Evolutionary conservation across 2,113 vertebrate genomes (phyloP), one percentile per base, ranked within the genome.

Genomic region (Micronisus gabar): DNA sequence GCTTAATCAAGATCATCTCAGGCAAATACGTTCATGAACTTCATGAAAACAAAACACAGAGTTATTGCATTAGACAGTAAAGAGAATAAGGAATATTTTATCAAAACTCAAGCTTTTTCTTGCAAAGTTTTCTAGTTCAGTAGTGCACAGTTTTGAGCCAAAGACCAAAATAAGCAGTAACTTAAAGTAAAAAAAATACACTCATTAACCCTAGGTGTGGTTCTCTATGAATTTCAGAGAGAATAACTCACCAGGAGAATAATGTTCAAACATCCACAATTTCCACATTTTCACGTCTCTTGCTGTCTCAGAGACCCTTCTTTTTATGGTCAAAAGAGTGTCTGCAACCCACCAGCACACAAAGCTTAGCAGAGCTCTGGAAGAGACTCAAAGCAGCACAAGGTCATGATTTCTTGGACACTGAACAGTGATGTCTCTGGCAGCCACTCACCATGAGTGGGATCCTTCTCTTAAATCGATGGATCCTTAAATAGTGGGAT

Each of bases 391-490:
- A 63, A 26, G n/a, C 43, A 71, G 58, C 1, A 1, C 1, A 8
- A 84, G 12, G 47, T 17, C 14, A 6, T 5, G 7, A 32, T 34
- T 71, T 30, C 56, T 80, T 48, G 34, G 23, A 43, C 50, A 30
- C 10, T 38, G 47, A 50, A 36, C 21, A 58, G 18, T 7, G 20
- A 45, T 7, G 25, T 63, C 26, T 59, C 63, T 8, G 15, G 21
- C 61, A 92, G 29, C 29, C 43, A 55, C 47, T 30, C 20, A 26
- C 4, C 20, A 47, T 0, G 0, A 14, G 4, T 8, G 10, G 25
- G 25, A 79, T 41, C 55, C 19, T 65, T 61, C 26, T 61, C 30
- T 65, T 65, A 30, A 72, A 14, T 3, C 43, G 8, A 30, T 9
- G 13, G 13, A 72, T 45, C 36, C 36, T 72, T 47, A 56, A 29